Percentiles rank a stretch among this genome's conserved stretches.
Evolutionary conservation across 1,140 invertebrate species (phyloP).

Genomic region (Listronotus bonariensis): DNA sequence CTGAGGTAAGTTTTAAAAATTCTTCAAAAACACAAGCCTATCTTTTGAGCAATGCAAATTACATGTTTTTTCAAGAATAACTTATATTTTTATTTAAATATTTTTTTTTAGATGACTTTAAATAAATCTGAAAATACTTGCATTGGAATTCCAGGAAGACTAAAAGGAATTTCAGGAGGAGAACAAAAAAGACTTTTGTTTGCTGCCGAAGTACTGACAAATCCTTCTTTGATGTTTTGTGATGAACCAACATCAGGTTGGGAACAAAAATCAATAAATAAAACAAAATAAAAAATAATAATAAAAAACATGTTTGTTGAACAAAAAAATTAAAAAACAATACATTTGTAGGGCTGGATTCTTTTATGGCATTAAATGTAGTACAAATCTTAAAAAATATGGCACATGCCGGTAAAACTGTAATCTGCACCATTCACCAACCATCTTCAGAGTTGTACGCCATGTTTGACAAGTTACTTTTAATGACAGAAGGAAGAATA

Average conservation of each 20-base stretch:
- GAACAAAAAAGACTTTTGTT: conserved; percentile 96
- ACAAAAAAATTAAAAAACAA: neutral
- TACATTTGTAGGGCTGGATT: conserved; percentile 66
- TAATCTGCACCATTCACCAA: conserved; percentile 95
- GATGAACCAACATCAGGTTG: conserved; percentile 91
- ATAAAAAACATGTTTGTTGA: too few relatives aligned
- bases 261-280: neutral
- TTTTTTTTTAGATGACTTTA: conserved; percentile 70
- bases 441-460: conserved; percentile 92
- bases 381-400: conserved; percentile 81
- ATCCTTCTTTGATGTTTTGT: conserved; percentile 94
- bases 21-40: neutral
- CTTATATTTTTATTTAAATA: neutral
- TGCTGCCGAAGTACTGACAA: conserved; percentile 92
- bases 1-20: conserved; percentile 68
- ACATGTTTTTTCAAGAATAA: too few relatives aligned
- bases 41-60: neutral
- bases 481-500: conserved; percentile 91
- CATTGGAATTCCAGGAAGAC: conserved; percentile 82
- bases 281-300: too few relatives aligned
- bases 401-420: conserved; percentile 85
- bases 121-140: conserved; percentile 85
- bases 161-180: conserved; percentile 94
- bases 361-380: conserved; percentile 87
- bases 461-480: conserved; percentile 87